Evolutionary conservation across 2,888 invertebrate species (phyloP), one percentile per base, ranked within the genome.

Genomic region (Noctua janthe): DNA sequence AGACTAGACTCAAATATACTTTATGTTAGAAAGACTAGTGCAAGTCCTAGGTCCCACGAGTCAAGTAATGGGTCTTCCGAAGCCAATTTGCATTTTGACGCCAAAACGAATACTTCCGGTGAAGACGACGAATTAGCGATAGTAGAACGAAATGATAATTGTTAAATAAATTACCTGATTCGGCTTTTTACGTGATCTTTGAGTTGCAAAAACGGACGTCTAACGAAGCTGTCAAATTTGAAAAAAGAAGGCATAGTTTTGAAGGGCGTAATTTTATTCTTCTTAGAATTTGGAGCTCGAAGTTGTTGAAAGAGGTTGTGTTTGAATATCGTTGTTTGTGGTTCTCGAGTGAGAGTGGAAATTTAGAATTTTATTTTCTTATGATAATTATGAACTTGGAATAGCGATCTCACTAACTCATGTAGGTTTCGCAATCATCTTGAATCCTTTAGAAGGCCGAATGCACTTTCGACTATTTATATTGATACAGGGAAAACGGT

Each of bases 61-160:
- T 97, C 97, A 0, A 97, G 97, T 71, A 96, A 96, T 72, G 96
- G 94, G 0, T 97, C 97, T 0, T 97, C 97, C 0, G 97, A 97
- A 90, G 96, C 94, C 0, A 96, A 97, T 88, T 88, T 96, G 71
- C 94, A 95, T 69, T 94, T 92, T 56, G 96, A 97, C 73, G 93
- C 93, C 1, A 96, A 96, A 94, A 95, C 95, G 0, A 96, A 96
- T 76, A 96, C 96, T 0, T 96, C 96, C 0, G 96, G 95, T 3
- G 96, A 97, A 91, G 96, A 96, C 5, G 97, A 97, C 59, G 97
- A 97, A 89, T 88, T 97, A 87, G 97, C 97, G 59, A 96, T 97
- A 87, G 93, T 96, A 5, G 96, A 97, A 88, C 91, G 90, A 84
- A 94, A 91, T 85, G 94, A 95, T 76, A 91, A 91, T 82, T 90